Base-by-base conservation (phyloP, 2,888 invertebrate species). In the Cephus nigrinus region DNA sequence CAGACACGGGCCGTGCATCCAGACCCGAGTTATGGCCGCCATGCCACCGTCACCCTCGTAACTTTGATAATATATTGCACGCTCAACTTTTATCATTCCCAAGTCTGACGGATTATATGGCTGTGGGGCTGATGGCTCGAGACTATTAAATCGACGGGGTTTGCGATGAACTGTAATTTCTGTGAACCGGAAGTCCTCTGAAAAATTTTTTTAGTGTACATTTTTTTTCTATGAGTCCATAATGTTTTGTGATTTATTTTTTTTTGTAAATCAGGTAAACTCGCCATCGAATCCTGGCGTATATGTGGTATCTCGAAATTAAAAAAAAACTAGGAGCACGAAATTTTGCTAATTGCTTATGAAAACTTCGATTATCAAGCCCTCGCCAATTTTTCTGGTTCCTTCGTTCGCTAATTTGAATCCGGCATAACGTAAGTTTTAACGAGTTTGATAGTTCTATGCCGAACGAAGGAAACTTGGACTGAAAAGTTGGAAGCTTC, bases 381-480 rank as follows among this genome's bases (percentile, higher is more conserved):
- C 1, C 77, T 30, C n/a, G 33, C 31, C 40, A 32, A 4, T 77
- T 81, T 81, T 78, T 77, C 76, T 75, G 69, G 69, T 40, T 76
- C 73, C 40, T 72, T 40, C 35, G 36, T 15, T 69, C 74, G 75
- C 80, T 83, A 82, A 84, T 86, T 84, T 82, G 80, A 84, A 86
- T 83, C 80, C 81, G 77, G 78, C 77, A 78, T 78, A 80, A 84
- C 79, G 79, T 80, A 85, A 87, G 83, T 87, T 87, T 85, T 86
- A 87, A 87, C 84, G 86, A 87, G 86, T 87, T 87, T 81, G 81
- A 81, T 83, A 78, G 34, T 83, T 83, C 79, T 81, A 79, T 80
- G 72, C 76, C 71, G 55, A 33, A 55, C 55, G 55, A 23, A 23
- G 55, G 2, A 55, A 55, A 23, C 23, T 55, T 9, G 5, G 23